These are phyloP conservation scores for Scaptomyza parva DNA, from an alignment of 2,888 invertebrate species.

Conservation along the genomic window DNA sequence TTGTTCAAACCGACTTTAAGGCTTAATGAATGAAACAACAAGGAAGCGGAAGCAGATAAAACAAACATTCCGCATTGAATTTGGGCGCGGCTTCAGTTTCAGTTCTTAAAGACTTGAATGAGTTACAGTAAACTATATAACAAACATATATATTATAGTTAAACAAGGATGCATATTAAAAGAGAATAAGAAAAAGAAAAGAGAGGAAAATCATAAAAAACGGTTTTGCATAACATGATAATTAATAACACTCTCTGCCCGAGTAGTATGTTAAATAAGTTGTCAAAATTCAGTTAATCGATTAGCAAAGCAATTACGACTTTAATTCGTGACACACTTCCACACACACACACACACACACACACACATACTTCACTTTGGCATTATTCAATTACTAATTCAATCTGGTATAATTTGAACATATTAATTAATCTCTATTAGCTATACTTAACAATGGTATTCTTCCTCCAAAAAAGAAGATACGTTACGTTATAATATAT, in stretches of 20 bases:
- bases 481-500: constrained; percentile 18
- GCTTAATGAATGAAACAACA: constrained; percentile 23
- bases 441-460: constrained; percentile 25
- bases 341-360: not conserved
- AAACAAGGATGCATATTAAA: not conserved
- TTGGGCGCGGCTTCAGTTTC: constrained; percentile 34
- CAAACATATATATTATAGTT: not conserved
- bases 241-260: not conserved
- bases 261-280: not conserved
- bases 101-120: constrained; percentile 1
- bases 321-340: constrained; percentile 2
- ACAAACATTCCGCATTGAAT: constrained; percentile 3
- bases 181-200: no score
- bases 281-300: constrained; percentile 30
- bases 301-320: constrained; percentile 40
- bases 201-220: no score
- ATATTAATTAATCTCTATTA: constrained; percentile 16
- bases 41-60: constrained; percentile 7
- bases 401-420: no score
- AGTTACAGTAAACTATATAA: not conserved
- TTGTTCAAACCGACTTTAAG: constrained; percentile 18
- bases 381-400: constrained; percentile 10
- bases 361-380: constrained; percentile 9
- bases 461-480: no score
- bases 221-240: not conserved